These are phyloP conservation scores for Lacerta agilis DNA, from an alignment of 2,797 vertebrate genomes.

Conservation along the genomic window DNA sequence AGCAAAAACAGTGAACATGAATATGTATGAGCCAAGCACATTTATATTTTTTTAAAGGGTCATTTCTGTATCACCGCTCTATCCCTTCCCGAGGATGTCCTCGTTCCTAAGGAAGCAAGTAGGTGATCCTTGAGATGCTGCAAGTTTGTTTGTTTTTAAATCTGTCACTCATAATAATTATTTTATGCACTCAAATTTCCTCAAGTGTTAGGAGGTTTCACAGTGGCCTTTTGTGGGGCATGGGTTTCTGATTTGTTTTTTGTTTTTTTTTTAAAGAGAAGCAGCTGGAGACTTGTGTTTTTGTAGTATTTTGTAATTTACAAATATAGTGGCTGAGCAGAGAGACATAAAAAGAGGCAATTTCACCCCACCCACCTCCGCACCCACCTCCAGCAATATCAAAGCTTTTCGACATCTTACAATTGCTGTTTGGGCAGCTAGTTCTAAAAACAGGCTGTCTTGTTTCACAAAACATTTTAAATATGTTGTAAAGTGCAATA, in stretches of 20 bases:
- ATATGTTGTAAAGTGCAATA: too few relatives aligned
- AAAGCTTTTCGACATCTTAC: background rate
- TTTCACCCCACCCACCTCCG: background rate
- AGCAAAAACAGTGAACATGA: background rate
- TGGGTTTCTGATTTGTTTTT: too few relatives aligned
- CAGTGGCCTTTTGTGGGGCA: background rate
- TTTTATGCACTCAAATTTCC: background rate
- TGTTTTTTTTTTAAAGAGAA: background rate
- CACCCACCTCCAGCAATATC: too few relatives aligned
- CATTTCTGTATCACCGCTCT: background rate
- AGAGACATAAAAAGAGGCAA: background rate
- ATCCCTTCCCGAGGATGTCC: background rate
- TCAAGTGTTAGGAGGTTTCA: background rate
- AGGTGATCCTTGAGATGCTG: background rate
- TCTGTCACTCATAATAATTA: background rate
- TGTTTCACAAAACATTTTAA: background rate
- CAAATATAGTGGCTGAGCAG: background rate
- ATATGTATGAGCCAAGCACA: background rate
- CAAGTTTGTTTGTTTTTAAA: background rate
- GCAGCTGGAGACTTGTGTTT: background rate
- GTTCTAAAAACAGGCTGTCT: background rate
- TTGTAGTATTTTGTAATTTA: background rate
- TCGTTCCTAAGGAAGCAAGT: background rate
- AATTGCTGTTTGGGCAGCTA: background rate
- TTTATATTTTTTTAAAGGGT: background rate